phyloP scores from a whole-genome alignment of 2,888 invertebrate genomes.

The Macrophya alboannulata region DNA sequence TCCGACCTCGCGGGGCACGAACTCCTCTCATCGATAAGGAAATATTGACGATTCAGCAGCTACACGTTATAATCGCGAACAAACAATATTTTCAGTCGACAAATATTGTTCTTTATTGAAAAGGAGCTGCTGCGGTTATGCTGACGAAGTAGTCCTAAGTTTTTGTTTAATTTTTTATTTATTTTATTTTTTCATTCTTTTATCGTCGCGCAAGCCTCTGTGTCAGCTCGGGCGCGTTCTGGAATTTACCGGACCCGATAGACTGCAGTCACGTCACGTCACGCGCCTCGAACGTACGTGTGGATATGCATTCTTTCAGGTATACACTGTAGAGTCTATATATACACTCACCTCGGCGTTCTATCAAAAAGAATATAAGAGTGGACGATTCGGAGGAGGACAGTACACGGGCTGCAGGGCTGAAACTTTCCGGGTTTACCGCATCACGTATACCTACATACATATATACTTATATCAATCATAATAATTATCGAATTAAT shows the following conservation, averaged over 20 bases:
- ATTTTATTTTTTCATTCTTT: background rate
- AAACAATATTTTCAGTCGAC: background rate
- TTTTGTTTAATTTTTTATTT: background rate
- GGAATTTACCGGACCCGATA: constrained; percentile 50
- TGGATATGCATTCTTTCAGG: constrained; percentile 29
- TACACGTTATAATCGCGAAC: background rate
- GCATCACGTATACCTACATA: background rate
- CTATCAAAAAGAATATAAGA: background rate
- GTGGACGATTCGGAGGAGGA: background rate
- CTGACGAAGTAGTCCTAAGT: constrained; percentile 8
- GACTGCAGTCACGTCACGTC: constrained; percentile 49
- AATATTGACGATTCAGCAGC: background rate
- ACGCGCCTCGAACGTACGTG: constrained; percentile 44
- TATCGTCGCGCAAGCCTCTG: background rate
- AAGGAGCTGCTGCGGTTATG: background rate
- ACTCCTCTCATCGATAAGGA: background rate
- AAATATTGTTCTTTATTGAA: background rate
- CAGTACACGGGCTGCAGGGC: background rate
- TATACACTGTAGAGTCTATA: background rate
- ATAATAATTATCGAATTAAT: background rate
- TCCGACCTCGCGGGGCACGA: background rate
- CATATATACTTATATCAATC: too few relatives aligned
- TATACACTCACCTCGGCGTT: background rate
- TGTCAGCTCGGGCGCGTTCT: constrained; percentile 8
- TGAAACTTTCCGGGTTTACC: background rate